A percentile compares a stretch with the other conserved stretches of the same genome.
Evolutionary conservation across 2,888 invertebrate genomes (phyloP).

Genomic region (Leptinotarsa haldemani): DNA sequence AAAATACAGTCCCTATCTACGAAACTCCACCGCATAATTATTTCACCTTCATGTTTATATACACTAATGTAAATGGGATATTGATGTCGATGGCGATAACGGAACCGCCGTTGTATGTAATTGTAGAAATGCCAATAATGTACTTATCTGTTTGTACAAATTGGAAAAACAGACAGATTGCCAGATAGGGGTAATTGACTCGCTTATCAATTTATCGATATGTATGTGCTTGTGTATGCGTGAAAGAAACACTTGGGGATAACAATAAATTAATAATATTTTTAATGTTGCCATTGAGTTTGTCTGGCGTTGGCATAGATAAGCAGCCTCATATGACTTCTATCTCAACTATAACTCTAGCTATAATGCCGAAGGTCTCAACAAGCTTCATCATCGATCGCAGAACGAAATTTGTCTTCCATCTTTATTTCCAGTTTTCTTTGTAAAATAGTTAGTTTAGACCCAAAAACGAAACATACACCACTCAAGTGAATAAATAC

Average conservation of each 20-base stretch:
- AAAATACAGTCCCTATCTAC: conserved; percentile 15
- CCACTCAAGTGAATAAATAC: too few relatives aligned
- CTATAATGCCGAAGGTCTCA: too few relatives aligned
- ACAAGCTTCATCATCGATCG: too few relatives aligned
- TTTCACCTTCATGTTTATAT: conserved; percentile 20
- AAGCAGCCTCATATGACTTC: not conserved
- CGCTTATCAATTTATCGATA: not conserved
- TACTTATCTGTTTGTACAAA: conserved; percentile 10
- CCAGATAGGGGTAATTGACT: not conserved
- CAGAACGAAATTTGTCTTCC: too few relatives aligned
- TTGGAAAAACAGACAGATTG: conserved; percentile 7
- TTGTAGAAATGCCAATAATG: conserved; percentile 15
- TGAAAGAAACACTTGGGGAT: not conserved
- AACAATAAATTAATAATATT: not conserved
- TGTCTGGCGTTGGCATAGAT: not conserved
- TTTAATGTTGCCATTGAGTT: not conserved
- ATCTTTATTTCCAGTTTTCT: too few relatives aligned
- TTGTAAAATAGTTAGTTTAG: too few relatives aligned
- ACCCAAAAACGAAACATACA: too few relatives aligned
- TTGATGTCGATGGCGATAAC: conserved; percentile 15
- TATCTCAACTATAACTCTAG: not conserved
- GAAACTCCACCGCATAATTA: conserved; percentile 9
- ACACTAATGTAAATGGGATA: conserved; percentile 9
- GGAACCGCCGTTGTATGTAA: conserved; percentile 5
- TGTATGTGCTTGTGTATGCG: not conserved